Percentiles rank a stretch among this genome's conserved stretches.
These are phyloP conservation scores for Pomatorhinus ruficollis DNA, from an alignment of 2,113 vertebrate genomes.

Conservation along the genomic window DNA sequence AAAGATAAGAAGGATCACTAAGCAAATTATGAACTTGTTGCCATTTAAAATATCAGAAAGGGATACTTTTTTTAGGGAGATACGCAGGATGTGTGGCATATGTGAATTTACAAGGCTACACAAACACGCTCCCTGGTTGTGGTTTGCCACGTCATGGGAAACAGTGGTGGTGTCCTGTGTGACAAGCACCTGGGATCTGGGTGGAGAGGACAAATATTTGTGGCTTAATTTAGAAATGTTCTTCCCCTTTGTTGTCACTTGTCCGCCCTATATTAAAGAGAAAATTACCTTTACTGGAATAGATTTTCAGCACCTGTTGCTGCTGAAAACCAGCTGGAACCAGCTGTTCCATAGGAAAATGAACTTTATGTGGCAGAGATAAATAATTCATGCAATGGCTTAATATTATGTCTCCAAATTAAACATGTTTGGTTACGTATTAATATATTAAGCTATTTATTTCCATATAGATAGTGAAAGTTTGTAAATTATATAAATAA, in stretches of 20 bases:
- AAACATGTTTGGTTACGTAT: not conserved
- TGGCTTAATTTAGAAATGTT: not conserved
- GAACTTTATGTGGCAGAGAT: not conserved
- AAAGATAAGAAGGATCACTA: not conserved
- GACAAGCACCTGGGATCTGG: not conserved
- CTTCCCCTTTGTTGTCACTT: not conserved
- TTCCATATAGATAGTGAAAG: not conserved
- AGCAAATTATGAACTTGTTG: not conserved
- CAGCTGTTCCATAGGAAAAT: not conserved
- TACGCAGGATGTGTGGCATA: not conserved
- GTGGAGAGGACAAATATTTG: not conserved
- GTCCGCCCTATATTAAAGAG: not conserved
- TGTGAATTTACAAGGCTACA: not conserved
- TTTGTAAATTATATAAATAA: not conserved
- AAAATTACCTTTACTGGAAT: not conserved
- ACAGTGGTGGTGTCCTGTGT: not conserved
- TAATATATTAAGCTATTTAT: not conserved
- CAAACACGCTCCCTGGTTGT: not conserved
- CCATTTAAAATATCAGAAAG: not conserved
- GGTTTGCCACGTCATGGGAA: constrained; percentile 20
- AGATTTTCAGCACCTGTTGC: not conserved
- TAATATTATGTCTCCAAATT: not conserved
- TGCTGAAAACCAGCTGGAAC: not conserved
- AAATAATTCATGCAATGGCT: not conserved
- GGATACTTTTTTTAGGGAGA: not conserved